Evolutionary conservation across 2,797 vertebrate genomes (phyloP).

Genomic region (Neoniphon sammara): DNA sequence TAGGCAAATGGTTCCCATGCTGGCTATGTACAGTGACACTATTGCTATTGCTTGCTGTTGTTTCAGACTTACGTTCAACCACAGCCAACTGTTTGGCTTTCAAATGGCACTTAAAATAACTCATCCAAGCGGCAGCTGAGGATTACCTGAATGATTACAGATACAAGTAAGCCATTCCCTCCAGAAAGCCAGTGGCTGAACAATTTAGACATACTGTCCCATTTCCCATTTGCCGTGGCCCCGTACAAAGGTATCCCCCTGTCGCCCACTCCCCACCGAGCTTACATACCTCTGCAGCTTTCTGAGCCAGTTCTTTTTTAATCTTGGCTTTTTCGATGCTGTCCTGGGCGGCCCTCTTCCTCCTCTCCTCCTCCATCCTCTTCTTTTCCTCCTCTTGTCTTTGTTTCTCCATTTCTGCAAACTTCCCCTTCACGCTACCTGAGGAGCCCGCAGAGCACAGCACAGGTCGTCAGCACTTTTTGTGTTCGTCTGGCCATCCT

Average conservation of each 20-base stretch:
- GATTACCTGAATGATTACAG: constrained; percentile 76
- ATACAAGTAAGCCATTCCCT: constrained; percentile 51
- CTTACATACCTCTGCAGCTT: constrained; percentile 89
- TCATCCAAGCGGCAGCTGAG: constrained; percentile 69
- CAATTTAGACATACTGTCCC: constrained; percentile 9
- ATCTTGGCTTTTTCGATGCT: constrained; percentile 95
- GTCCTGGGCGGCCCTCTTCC: constrained; percentile 92
- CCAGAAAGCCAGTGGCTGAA: constrained; percentile 15
- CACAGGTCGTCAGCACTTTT: constrained; percentile 39
- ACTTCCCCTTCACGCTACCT: constrained; percentile 99
- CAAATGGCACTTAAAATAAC: constrained; percentile 73
- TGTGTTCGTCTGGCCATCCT: neutral
- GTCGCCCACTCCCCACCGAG: neutral
- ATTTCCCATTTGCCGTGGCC: neutral
- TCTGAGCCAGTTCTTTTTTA: constrained; percentile 93
- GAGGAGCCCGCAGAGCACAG: constrained; percentile 56
- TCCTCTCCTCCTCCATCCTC: constrained; percentile 91
- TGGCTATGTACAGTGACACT: constrained; percentile 50
- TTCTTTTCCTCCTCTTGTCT: constrained; percentile 93
- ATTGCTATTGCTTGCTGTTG: neutral
- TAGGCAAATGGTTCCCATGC: constrained; percentile 32
- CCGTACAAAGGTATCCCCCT: neutral
- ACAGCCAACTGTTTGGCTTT: constrained; percentile 70
- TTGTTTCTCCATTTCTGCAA: constrained; percentile 98
- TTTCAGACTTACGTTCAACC: constrained; percentile 68